Evolutionary conservation across 2,113 vertebrate genomes (phyloP).

Genomic region (Mesembrinibis cayennensis): DNA sequence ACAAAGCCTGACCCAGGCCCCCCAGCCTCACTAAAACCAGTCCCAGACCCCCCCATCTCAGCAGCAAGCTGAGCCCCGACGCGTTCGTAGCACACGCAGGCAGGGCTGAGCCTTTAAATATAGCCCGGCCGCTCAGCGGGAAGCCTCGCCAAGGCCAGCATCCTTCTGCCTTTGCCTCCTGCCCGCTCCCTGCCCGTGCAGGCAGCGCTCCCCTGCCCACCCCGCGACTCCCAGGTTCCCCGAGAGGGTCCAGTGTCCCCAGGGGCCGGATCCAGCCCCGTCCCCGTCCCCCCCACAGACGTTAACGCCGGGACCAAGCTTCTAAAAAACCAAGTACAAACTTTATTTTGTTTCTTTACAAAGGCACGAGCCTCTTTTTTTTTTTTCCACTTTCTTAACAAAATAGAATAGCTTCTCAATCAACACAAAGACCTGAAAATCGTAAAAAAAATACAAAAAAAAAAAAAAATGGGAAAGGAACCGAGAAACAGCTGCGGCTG

Average conservation of each 20-base stretch:
- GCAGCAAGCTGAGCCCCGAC: background rate
- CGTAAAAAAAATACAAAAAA: slow-evolving; percentile 59
- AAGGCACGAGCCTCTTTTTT: slow-evolving; percentile 94
- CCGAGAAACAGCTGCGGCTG: slow-evolving; percentile 49
- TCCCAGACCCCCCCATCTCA: background rate
- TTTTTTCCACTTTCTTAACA: slow-evolving; percentile 82
- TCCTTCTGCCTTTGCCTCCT: background rate
- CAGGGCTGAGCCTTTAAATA: background rate
- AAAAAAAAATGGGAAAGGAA: slow-evolving; percentile 35
- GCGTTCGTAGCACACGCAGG: accelerated
- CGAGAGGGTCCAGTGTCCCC: too few species aligned
- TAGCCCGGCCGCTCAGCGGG: background rate
- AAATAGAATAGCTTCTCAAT: slow-evolving; percentile 97
- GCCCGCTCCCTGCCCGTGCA: accelerated
- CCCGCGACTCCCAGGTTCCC: background rate
- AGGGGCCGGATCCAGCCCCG: background rate
- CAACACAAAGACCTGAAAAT: slow-evolving; percentile 85
- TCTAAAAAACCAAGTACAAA: slow-evolving; percentile 98
- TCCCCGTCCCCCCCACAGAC: background rate
- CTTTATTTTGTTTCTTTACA: slow-evolving; percentile 99
- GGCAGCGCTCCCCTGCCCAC: background rate
- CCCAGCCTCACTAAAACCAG: background rate
- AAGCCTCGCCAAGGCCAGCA: background rate
- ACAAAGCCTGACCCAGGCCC: background rate
- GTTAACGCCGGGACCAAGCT: background rate